Conservation (phyloP, 2,113 vertebrate genomes). For the Tiliqua scincoides region DNA sequence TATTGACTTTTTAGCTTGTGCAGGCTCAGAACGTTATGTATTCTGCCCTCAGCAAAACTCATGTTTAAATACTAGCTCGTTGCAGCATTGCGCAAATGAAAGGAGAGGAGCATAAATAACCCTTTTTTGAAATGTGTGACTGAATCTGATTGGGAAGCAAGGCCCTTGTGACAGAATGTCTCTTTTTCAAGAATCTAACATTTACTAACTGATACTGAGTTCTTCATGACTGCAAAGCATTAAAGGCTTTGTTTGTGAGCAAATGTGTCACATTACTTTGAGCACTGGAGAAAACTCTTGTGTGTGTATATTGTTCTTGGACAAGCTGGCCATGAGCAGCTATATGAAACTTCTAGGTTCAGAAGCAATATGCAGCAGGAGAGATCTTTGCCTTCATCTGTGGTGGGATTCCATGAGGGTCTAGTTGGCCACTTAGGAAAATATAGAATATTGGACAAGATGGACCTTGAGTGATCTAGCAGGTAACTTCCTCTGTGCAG, state of each 20-base stretch:
- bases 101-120: background rate
- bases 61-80: slow-evolving; percentile 31
- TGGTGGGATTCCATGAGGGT: no score
- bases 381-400: no score
- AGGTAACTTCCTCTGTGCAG: background rate
- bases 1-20: background rate
- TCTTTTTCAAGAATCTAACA: background rate
- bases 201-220: background rate
- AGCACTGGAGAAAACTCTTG: background rate
- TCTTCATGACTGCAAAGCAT: background rate
- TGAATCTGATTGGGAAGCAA: background rate
- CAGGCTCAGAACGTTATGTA: background rate
- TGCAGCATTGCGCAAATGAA: slow-evolving; percentile 16
- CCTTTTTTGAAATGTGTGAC: background rate
- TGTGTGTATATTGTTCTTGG: background rate
- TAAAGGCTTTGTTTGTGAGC: background rate
- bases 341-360: no score
- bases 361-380: no score
- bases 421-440: no score
- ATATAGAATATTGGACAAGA: no score
- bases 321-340: no score
- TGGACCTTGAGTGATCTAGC: background rate
- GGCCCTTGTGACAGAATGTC: background rate
- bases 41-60: background rate
- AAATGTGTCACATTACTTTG: background rate